These are phyloP conservation scores for Drosophila suboccidentalis DNA, from an alignment of 2,888 invertebrate genomes.

Conservation along the genomic window DNA sequence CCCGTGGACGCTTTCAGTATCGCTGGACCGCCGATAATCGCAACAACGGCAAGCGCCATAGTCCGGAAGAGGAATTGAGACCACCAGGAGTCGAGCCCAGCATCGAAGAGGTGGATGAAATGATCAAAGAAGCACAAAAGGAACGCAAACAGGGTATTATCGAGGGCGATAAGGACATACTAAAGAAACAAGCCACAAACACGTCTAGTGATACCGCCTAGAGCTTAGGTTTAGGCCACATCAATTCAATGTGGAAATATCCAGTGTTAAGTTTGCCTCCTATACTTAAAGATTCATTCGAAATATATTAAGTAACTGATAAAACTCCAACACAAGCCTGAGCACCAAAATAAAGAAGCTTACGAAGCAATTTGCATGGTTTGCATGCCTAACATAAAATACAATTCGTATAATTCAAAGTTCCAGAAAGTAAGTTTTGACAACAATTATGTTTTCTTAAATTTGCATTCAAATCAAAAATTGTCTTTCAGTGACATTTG, in stretches of 20 bases:
- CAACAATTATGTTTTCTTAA: neutral
- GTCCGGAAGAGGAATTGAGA: slow-evolving; percentile 86
- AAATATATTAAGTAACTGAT: slow-evolving; percentile 34
- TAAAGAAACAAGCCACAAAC: slow-evolving; percentile 78
- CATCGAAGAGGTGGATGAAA: slow-evolving; percentile 87
- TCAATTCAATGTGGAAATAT: neutral
- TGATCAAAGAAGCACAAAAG: slow-evolving; percentile 87
- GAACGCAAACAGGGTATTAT: slow-evolving; percentile 88
- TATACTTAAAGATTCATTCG: slow-evolving; percentile 37
- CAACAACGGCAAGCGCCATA: slow-evolving; percentile 28
- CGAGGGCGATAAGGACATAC: slow-evolving; percentile 86
- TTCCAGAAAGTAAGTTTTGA: neutral
- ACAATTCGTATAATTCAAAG: slow-evolving; percentile 1
- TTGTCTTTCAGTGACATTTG: neutral
- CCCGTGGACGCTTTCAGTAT: slow-evolving; percentile 40
- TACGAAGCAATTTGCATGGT: slow-evolving; percentile 55
- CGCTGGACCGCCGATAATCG: slow-evolving; percentile 51
- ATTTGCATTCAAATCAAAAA: neutral
- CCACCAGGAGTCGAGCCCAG: slow-evolving; percentile 76
- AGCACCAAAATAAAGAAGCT: slow-evolving; percentile 66
- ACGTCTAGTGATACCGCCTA: slow-evolving; percentile 35
- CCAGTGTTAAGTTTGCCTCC: slow-evolving; percentile 52
- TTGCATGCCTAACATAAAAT: slow-evolving; percentile 22
- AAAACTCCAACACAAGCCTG: slow-evolving; percentile 13
- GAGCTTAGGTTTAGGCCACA: slow-evolving; percentile 14